These are phyloP conservation scores for Caenorhabditis sulstoni DNA, from an alignment of 2,888 invertebrate species.

Conservation along the genomic window DNA sequence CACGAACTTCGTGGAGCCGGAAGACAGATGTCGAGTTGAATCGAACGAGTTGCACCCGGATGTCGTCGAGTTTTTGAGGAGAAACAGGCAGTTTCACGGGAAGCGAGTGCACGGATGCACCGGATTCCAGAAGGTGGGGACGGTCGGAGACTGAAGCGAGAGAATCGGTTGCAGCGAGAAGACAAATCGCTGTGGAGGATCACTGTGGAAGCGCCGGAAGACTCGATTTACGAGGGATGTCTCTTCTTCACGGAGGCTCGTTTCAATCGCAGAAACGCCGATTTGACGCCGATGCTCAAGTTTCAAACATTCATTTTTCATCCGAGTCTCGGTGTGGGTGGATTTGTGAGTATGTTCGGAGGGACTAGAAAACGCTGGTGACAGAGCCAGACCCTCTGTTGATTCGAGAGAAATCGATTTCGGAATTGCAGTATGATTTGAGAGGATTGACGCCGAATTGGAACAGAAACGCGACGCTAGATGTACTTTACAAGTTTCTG, in stretches of 20 bases:
- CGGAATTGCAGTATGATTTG: constrained; percentile 12
- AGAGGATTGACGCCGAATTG: not conserved
- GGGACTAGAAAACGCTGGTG: too few relatives aligned
- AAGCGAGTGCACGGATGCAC: constrained; percentile 2
- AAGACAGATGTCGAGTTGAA: not conserved
- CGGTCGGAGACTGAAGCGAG: too few relatives aligned
- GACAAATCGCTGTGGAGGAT: constrained; percentile 87
- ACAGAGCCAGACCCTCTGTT: constrained; percentile 80
- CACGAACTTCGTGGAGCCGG: constrained; percentile 36
- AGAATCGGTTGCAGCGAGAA: not conserved
- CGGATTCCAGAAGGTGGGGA: not conserved
- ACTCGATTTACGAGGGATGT: constrained; percentile 97
- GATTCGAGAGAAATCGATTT: constrained; percentile 96
- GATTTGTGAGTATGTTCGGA: constrained; percentile 82
- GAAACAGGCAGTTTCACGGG: not conserved
- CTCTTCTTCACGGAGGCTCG: constrained; percentile 98
- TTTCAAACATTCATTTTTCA: constrained; percentile 98
- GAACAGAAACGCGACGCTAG: not conserved
- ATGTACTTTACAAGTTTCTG: not conserved
- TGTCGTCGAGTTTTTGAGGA: constrained; percentile 4
- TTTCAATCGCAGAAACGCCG: constrained; percentile 97
- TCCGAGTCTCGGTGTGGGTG: constrained; percentile 99
- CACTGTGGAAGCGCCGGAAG: constrained; percentile 95
- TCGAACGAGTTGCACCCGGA: not conserved
- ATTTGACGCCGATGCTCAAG: constrained; percentile 94